Percentiles rank a stretch among this genome's conserved stretches.
Conservation (phyloP, 2,888 invertebrate genomes). For the Bellardia pandia region DNA sequence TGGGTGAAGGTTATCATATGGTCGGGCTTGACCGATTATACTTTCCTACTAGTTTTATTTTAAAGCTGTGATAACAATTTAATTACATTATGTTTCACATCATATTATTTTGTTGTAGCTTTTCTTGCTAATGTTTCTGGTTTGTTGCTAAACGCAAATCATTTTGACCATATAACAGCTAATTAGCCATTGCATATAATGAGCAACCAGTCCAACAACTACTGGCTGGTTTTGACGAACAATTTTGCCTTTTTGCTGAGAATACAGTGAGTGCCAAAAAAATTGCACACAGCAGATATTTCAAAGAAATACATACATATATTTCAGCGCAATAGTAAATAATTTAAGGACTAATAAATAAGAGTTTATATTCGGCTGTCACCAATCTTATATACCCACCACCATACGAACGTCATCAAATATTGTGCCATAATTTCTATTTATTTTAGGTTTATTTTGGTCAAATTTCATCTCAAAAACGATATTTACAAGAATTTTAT, state of each 20-base stretch:
- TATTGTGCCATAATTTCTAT: no score
- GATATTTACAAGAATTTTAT: no score
- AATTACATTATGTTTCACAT: slow-evolving; percentile 48
- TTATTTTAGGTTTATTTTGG: no score
- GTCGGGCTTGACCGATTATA: no score
- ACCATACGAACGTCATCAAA: no score
- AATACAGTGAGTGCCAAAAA: not conserved
- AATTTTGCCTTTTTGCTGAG: not conserved
- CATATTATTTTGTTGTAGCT: slow-evolving; percentile 4
- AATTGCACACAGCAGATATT: not conserved
- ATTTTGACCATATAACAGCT: slow-evolving; percentile 64
- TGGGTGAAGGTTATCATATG: no score
- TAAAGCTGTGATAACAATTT: slow-evolving; percentile 31
- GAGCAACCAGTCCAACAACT: slow-evolving; percentile 33
- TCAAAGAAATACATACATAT: not conserved
- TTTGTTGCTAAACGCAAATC: slow-evolving; percentile 46
- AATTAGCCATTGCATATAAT: slow-evolving; percentile 65
- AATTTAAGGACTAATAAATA: not conserved
- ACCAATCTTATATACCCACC: no score
- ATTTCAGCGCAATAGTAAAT: not conserved
- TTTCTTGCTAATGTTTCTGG: not conserved
- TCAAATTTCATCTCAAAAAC: no score
- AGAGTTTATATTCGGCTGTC: no score
- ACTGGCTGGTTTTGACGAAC: not conserved
- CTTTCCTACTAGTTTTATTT: not conserved